phyloP scores from a whole-genome alignment of 2,797 vertebrate species.

The Ctenopoma multispine region DNA sequence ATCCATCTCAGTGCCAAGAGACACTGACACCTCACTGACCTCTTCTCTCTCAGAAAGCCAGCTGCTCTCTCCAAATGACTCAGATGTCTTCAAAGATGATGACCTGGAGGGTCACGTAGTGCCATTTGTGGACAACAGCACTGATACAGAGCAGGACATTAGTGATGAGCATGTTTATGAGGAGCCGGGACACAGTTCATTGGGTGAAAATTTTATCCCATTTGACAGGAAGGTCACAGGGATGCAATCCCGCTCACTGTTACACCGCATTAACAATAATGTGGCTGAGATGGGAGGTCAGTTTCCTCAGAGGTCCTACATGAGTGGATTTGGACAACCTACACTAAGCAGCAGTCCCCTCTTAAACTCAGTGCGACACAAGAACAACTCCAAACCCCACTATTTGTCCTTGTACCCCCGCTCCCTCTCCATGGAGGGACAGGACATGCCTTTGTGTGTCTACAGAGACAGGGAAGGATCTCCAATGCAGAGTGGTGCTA shows the following conservation, averaged over 20 bases:
- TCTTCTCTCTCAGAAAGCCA: conserved; percentile 73
- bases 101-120: conserved; percentile 76
- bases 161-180: conserved; percentile 83
- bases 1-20: conserved; percentile 70
- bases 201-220: conserved; percentile 79
- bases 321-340: conserved; percentile 65
- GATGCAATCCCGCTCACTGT: conserved; percentile 85
- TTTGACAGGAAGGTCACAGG: conserved; percentile 81
- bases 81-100: conserved; percentile 65
- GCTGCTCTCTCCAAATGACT: conserved; percentile 63
- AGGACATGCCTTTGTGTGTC: conserved; percentile 80
- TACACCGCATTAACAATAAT: conserved; percentile 80
- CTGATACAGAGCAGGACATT: conserved; percentile 71
- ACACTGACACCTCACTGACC: conserved; percentile 64
- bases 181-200: conserved; percentile 75
- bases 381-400: conserved; percentile 83
- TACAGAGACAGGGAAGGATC: conserved; percentile 82
- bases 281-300: conserved; percentile 85
- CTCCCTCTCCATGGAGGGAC: conserved; percentile 90
- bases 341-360: conserved; percentile 81
- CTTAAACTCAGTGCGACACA: conserved; percentile 67
- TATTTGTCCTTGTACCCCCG: conserved; percentile 90
- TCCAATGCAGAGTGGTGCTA: conserved; percentile 76
- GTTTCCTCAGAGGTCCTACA: conserved; percentile 56
- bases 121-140: conserved; percentile 74